Evolutionary conservation across 1,140 invertebrate species (phyloP).

Genomic region (Drosophila bifasciata): DNA sequence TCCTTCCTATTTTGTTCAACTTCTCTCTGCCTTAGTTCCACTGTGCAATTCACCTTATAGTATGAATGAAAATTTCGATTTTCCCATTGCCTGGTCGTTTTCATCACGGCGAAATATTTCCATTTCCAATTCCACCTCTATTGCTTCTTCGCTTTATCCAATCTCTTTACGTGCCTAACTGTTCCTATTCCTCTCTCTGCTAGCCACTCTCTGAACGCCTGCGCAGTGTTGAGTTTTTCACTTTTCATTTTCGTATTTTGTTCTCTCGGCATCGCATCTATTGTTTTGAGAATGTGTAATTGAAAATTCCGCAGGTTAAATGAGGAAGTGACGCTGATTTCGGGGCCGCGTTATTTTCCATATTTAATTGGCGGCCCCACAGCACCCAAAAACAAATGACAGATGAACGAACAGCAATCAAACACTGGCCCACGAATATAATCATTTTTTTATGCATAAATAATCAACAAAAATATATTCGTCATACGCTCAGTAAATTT

Average conservation of each 20-base stretch:
- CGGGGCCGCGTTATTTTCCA: slow-evolving; percentile 60
- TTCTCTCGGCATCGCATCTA: slow-evolving; percentile 27
- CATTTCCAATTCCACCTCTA: slow-evolving; percentile 38
- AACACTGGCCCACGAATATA: slow-evolving; percentile 31
- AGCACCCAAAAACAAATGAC: neutral
- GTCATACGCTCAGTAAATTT: slow-evolving; percentile 56
- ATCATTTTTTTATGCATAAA: slow-evolving; percentile 50
- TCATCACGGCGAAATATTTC: slow-evolving; percentile 59
- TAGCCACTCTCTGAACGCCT: slow-evolving; percentile 51
- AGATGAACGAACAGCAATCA: slow-evolving; percentile 12
- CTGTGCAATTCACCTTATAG: slow-evolving; percentile 77
- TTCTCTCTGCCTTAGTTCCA: slow-evolving; percentile 23
- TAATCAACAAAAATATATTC: slow-evolving; percentile 20
- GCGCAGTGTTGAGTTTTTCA: slow-evolving; percentile 60
- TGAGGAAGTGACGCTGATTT: slow-evolving; percentile 76
- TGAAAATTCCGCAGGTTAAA: slow-evolving; percentile 81
- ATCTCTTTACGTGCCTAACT: too few species aligned
- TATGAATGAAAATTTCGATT: slow-evolving; percentile 82
- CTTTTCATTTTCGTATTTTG: slow-evolving; percentile 64
- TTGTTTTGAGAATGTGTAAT: slow-evolving; percentile 73
- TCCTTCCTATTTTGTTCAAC: too few species aligned
- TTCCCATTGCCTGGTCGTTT: slow-evolving; percentile 70
- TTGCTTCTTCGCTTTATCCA: neutral
- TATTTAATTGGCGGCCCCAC: slow-evolving; percentile 73
- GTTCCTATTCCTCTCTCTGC: slow-evolving; percentile 1